Base-by-base conservation (phyloP, 1,140 invertebrate genomes). In the Cherax destructor region DNA sequence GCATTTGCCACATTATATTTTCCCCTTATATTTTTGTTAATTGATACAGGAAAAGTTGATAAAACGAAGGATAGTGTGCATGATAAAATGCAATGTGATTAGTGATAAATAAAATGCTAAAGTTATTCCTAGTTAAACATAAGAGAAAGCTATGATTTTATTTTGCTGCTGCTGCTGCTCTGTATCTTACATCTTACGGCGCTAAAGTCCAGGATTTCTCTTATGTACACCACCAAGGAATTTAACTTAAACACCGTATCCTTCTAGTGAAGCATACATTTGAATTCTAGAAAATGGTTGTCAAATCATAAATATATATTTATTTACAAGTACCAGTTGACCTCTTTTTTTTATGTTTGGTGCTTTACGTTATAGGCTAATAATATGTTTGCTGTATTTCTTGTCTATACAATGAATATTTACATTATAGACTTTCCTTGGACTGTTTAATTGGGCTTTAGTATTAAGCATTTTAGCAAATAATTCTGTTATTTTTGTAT, bases 401-500 rank as follows among this genome's bases (percentile, higher is more conserved):
- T 77, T 84, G 81, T 85, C 83, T 76, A 78, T 88, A 65, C 61
- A 24, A 24, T 83, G 74, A 86, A 21, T 30, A 79, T 91, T 85
- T 91, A 69, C 41, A 52, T 59, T 83, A 84, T 85, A 41, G 76
- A 85, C 83, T 85, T 91, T 91, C 89, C 83, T 83, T 91, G 89
- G 89, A 91, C 83, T 91, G 89, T 91, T 91, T 83, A 9, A 30
- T 79, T 78, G 76, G 76, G 76, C 88, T 52, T 83, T 49, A 91
- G 50, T 41, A 50, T 74, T 59, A 83, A 61, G 18, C 47, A 83
- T 83, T 59, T 4, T 61, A 50, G 59, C 76, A 65, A 69, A 80
- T 80, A 24, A 88, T 88, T 47, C 59, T 86, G 83, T 77, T 91
- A 91, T 86, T 91, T 91, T 91, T 91, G 83, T 91, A 91, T 78